Conservation (phyloP, 2,113 vertebrate species). For the Corydoras sp. region DNA sequence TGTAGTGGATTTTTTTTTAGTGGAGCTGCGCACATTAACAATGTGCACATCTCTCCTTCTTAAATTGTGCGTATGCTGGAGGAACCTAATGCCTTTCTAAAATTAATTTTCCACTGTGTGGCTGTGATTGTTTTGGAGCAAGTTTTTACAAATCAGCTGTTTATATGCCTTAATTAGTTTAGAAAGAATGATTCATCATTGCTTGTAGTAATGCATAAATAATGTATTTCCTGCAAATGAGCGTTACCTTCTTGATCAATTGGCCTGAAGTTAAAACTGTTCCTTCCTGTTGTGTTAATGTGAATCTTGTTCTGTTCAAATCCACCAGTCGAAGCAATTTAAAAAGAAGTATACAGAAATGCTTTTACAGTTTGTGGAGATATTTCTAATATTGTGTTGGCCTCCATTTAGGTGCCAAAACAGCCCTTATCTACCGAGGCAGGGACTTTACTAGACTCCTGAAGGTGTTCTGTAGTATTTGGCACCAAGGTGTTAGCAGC, state of each 20-base stretch:
- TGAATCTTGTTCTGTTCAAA: conserved; percentile 7
- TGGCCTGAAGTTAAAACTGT: conserved; percentile 6
- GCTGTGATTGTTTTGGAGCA: background rate
- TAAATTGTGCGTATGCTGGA: too few species aligned
- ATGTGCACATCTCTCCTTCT: too few species aligned
- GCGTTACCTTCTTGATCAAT: conserved; percentile 19
- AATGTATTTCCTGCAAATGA: conserved; percentile 21
- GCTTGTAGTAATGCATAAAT: conserved; percentile 21
- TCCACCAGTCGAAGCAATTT: too few species aligned
- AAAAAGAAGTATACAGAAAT: background rate
- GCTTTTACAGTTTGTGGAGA: background rate
- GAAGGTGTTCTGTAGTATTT: too few species aligned
- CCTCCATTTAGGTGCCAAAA: too few species aligned
- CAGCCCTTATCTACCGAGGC: too few species aligned
- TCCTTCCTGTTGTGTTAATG: conserved; percentile 8
- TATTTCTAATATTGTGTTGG: too few species aligned
- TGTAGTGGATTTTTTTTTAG: too few species aligned
- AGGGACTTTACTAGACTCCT: too few species aligned
- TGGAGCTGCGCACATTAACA: too few species aligned
- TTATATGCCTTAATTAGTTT: conserved; percentile 14
- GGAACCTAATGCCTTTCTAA: background rate
- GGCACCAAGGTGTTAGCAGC: too few species aligned
- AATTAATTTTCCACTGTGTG: background rate
- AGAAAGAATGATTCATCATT: conserved; percentile 23
- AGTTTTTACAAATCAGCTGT: background rate